phyloP scores from a whole-genome alignment of 2,797 vertebrate genomes.

The Gymnocypris eckloni region DNA sequence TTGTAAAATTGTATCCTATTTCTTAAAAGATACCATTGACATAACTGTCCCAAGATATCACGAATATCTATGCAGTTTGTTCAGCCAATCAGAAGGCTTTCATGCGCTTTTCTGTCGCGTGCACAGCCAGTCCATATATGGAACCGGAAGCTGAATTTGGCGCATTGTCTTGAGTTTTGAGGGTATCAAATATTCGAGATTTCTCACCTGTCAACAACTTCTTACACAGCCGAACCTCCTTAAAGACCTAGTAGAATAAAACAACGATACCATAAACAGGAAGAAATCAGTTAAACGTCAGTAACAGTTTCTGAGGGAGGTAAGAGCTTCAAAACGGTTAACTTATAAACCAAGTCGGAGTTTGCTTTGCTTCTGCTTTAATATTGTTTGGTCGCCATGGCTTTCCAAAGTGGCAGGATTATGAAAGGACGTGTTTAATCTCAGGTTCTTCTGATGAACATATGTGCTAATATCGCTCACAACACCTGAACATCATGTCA shows the following conservation, averaged over 20 bases:
- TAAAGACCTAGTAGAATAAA: not conserved
- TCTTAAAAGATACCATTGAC: not conserved
- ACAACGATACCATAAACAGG: not conserved
- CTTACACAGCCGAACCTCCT: not conserved
- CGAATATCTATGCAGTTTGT: not conserved
- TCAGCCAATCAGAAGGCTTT: not conserved
- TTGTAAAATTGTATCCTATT: not conserved
- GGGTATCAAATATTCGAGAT: no score
- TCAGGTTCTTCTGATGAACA: not conserved
- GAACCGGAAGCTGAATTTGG: not conserved
- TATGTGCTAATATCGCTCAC: not conserved
- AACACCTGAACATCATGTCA: not conserved
- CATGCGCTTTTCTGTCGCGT: not conserved
- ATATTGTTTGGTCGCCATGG: not conserved
- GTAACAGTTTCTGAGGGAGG: not conserved
- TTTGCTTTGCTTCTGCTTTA: not conserved
- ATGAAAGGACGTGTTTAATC: not conserved
- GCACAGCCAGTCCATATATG: not conserved
- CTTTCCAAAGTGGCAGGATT: not conserved
- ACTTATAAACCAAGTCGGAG: no score
- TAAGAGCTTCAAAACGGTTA: not conserved
- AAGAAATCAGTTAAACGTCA: not conserved
- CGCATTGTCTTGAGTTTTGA: not conserved
- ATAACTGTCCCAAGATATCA: not conserved
- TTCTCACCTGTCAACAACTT: not conserved